phyloP scores from a whole-genome alignment of 2,113 vertebrate genomes.

The Paradisaea rubra region DNA sequence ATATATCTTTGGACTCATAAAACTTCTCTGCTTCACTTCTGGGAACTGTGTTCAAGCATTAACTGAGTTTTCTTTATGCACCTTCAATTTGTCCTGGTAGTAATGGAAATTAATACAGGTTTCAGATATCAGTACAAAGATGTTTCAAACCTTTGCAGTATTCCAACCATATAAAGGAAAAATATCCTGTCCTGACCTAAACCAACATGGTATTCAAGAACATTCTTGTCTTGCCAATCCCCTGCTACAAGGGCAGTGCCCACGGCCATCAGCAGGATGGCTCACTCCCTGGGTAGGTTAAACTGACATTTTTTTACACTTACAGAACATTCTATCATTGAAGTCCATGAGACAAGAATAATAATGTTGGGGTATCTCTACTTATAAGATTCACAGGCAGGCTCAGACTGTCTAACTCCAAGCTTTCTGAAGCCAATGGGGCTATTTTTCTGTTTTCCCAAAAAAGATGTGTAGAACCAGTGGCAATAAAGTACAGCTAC shows the following conservation, averaged over 20 bases:
- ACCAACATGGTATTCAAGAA: not conserved
- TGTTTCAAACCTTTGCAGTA: not conserved
- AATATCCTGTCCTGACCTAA: not conserved
- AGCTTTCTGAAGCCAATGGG: not conserved
- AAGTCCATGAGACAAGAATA: not conserved
- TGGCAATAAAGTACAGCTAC: not conserved
- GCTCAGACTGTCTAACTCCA: not conserved
- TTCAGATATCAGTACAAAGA: not conserved
- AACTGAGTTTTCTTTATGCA: not conserved
- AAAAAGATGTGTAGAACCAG: not conserved
- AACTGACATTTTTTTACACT: not conserved
- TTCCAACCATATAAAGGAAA: not conserved
- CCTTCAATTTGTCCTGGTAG: not conserved
- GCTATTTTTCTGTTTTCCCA: not conserved
- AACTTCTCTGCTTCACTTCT: not conserved
- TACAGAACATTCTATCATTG: not conserved
- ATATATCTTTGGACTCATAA: not conserved
- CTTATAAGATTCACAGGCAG: not conserved
- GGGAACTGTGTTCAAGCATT: not conserved
- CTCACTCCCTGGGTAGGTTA: not conserved
- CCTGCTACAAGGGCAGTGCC: not conserved
- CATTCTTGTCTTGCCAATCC: not conserved
- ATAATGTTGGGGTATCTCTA: not conserved
- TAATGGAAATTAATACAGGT: not conserved
- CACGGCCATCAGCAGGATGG: not conserved